Conservation (phyloP, 2,797 vertebrate genomes). For the Dipus sagitta region DNA sequence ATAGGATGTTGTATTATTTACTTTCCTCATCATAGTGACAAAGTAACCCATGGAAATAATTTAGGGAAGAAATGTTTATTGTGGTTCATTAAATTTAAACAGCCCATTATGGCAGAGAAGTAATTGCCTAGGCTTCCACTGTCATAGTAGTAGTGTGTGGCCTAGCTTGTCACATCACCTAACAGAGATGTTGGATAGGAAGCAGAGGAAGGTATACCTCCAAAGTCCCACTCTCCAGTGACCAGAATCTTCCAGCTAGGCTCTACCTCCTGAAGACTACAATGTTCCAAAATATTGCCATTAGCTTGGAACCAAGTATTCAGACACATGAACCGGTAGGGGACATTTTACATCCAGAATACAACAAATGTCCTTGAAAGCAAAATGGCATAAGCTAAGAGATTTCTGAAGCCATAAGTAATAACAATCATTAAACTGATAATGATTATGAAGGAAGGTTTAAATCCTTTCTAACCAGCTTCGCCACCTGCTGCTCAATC, state of each 20-base stretch:
- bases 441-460: constrained; percentile 74
- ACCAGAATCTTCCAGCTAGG: background rate
- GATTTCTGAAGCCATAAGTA: constrained; percentile 83
- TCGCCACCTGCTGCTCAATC: constrained; percentile 45
- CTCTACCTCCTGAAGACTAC: no score
- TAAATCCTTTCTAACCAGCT: constrained; percentile 78
- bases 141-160: background rate
- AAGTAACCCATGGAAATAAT: background rate
- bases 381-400: constrained; percentile 82
- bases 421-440: constrained; percentile 81
- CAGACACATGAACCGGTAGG: background rate
- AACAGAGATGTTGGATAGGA: background rate
- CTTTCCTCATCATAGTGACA: background rate
- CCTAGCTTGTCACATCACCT: background rate
- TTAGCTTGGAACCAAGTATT: background rate
- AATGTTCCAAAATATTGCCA: background rate
- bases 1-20: constrained; percentile 36
- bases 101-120: background rate
- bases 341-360: background rate
- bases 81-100: background rate
- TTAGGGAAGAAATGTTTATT: background rate
- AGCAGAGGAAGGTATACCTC: background rate
- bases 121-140: background rate
- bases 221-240: no score
- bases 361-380: constrained; percentile 79